Conservation (phyloP, 1,140 invertebrate species). For the Brachionus asplanchnoidis region DNA sequence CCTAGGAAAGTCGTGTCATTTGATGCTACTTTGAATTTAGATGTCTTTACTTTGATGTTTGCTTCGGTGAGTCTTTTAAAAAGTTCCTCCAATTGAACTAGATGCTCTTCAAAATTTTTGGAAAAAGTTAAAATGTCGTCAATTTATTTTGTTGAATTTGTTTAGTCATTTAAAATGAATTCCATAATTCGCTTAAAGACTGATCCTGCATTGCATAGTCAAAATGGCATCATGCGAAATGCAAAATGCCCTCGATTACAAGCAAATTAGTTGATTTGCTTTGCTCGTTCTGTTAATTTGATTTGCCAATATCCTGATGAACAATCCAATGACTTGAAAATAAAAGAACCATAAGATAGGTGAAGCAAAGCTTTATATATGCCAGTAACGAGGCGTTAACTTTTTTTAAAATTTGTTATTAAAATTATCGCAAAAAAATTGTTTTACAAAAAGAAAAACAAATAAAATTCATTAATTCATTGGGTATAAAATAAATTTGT, state of each 20-base stretch:
- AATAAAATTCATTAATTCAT: too few relatives aligned
- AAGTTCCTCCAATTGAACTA: too few relatives aligned
- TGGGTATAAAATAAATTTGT: too few relatives aligned
- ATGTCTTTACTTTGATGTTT: too few relatives aligned
- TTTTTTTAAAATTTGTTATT: too few relatives aligned
- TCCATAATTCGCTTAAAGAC: constrained; percentile 60
- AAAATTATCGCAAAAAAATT: too few relatives aligned
- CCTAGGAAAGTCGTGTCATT: constrained; percentile 5
- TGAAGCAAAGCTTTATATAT: too few relatives aligned
- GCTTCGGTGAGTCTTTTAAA: too few relatives aligned
- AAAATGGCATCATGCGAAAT: constrained; percentile 56
- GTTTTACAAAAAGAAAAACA: too few relatives aligned
- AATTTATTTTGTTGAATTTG: neutral
- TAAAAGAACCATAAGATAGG: neutral
- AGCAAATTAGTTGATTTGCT: constrained; percentile 38
- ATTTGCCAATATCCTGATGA: constrained; percentile 43
- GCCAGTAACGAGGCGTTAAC: too few relatives aligned
- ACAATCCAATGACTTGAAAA: neutral
- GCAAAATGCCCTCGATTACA: constrained; percentile 45
- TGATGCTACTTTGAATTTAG: too few relatives aligned
- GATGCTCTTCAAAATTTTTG: too few relatives aligned
- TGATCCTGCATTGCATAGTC: constrained; percentile 53
- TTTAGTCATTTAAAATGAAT: neutral
- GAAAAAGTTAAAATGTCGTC: constrained; percentile 35
- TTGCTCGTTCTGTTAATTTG: constrained; percentile 41